phyloP scores from a whole-genome alignment of 2,113 vertebrate species.

The Odocoileus virginianus region DNA sequence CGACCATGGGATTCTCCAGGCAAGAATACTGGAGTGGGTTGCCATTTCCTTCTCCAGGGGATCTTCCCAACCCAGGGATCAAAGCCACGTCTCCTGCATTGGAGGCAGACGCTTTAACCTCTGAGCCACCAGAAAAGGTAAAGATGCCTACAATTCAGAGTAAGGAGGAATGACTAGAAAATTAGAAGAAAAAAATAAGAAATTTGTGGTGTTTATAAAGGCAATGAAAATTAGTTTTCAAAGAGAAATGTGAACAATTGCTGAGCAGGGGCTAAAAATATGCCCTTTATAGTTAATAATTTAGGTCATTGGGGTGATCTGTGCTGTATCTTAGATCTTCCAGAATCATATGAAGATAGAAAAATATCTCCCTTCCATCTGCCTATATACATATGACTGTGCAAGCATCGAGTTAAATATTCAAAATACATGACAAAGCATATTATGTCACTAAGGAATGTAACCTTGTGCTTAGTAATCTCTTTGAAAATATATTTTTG shows the following conservation, averaged over 20 bases:
- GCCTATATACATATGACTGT: rapidly evolving
- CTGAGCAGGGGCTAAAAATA: background rate
- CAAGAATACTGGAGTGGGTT: too few species aligned
- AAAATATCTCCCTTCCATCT: background rate
- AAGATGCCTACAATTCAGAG: background rate
- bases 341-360: background rate
- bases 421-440: background rate
- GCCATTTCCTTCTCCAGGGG: too few species aligned
- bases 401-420: background rate
- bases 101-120: too few species aligned
- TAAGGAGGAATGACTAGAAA: background rate
- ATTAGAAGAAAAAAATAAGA: background rate
- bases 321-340: background rate
- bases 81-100: too few species aligned
- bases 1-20: too few species aligned
- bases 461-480: background rate
- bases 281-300: background rate
- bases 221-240: background rate
- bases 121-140: background rate
- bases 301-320: background rate
- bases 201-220: background rate
- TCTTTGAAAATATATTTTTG: background rate
- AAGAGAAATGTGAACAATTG: background rate
- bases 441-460: background rate
- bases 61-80: too few species aligned